Conservation (phyloP, 2,797 vertebrate species). For the Tokudaia muenninki region DNA sequence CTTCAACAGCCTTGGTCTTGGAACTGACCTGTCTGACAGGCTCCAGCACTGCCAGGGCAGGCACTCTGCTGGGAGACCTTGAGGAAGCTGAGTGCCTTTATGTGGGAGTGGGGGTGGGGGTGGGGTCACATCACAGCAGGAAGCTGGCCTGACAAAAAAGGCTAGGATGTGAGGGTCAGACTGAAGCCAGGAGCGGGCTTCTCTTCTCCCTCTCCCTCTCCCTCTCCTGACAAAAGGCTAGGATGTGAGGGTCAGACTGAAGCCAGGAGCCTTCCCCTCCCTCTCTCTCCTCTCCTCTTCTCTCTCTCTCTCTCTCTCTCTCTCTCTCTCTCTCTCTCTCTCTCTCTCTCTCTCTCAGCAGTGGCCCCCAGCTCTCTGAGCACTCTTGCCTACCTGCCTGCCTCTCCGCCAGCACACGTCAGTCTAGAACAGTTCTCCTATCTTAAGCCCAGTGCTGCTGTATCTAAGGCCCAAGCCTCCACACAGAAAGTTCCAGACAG, state of each 20-base stretch:
- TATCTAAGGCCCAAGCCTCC: not conserved
- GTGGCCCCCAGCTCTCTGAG: not conserved
- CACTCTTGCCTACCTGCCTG: not conserved
- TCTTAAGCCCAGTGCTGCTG: not conserved
- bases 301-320: too few relatives aligned
- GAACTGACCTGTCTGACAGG: not conserved
- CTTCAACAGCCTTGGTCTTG: not conserved
- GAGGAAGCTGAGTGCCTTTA: not conserved
- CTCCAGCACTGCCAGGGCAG: not conserved
- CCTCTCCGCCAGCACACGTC: not conserved
- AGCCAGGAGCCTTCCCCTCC: too few relatives aligned
- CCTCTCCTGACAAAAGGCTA: too few relatives aligned
- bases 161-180: rapidly evolving
- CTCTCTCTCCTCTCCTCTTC: too few relatives aligned
- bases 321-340: too few relatives aligned
- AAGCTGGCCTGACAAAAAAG: not conserved
- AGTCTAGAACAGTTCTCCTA: not conserved
- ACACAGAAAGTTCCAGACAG: not conserved
- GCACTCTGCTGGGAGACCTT: too few relatives aligned
- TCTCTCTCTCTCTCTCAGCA: too few relatives aligned
- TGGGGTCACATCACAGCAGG: not conserved
- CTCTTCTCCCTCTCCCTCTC: too few relatives aligned
- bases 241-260: too few relatives aligned
- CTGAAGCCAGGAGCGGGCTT: too few relatives aligned
- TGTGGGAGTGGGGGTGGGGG: not conserved